A percentile compares a stretch with the other conserved stretches of the same genome.
These are phyloP conservation scores for Butorides virescens DNA, from an alignment of 2,113 vertebrate species.

Conservation along the genomic window DNA sequence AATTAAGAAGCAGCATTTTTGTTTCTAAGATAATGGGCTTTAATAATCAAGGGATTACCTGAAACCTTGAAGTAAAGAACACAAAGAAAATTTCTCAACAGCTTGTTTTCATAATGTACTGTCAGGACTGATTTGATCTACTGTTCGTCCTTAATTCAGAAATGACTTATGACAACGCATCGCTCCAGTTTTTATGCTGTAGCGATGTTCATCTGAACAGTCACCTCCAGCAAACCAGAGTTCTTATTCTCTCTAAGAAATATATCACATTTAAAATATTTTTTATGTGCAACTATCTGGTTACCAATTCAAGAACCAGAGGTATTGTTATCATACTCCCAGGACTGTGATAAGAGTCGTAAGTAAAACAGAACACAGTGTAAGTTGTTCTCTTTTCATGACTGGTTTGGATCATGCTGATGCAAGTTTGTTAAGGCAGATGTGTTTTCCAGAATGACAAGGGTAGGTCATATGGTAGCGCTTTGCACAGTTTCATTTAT, in stretches of 20 bases:
- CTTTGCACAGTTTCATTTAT: neutral
- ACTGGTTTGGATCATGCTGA: neutral
- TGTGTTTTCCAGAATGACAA: neutral
- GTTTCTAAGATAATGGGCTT: neutral
- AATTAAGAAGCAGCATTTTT: neutral
- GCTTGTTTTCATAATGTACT: neutral
- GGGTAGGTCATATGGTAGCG: neutral
- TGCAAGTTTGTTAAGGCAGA: neutral
- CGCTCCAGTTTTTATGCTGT: neutral
- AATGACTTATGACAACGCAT: neutral
- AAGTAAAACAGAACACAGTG: neutral
- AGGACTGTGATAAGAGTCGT: neutral
- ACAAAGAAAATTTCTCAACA: neutral
- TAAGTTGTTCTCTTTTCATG: neutral
- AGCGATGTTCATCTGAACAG: neutral
- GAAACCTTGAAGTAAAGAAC: neutral
- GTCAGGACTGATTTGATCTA: neutral
- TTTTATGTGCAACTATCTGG: neutral
- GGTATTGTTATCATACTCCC: neutral
- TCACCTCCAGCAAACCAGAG: neutral
- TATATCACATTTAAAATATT: neutral
- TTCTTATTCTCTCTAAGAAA: neutral
- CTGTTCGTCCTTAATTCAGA: neutral
- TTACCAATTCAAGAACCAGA: slow-evolving; percentile 1
- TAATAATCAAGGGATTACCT: neutral